These are phyloP conservation scores for Morphnarchus princeps DNA, from an alignment of 2,113 vertebrate species.

Conservation along the genomic window DNA sequence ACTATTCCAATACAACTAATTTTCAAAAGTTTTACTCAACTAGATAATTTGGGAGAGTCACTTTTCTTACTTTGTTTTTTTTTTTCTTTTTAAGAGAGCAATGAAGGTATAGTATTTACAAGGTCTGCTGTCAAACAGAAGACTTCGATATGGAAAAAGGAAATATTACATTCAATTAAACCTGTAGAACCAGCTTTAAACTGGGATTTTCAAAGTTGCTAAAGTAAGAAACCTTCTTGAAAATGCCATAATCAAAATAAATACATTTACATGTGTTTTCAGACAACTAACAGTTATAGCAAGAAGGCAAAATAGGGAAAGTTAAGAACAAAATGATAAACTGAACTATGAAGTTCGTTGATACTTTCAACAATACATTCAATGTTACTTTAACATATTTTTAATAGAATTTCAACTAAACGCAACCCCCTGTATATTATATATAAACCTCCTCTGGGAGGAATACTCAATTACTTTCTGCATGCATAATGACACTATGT, in stretches of 20 bases:
- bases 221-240: neutral
- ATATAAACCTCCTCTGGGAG: neutral
- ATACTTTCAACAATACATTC: neutral
- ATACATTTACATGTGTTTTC: neutral
- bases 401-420: conserved; percentile 14
- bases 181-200: neutral
- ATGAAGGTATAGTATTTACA: neutral
- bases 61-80: neutral
- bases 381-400: neutral
- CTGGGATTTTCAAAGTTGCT: neutral
- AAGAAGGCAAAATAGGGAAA: neutral
- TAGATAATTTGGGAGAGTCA: neutral
- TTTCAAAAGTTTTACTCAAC: neutral
- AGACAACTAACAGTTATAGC: neutral
- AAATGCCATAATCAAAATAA: neutral
- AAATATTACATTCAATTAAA: neutral
- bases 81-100: neutral
- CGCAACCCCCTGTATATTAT: neutral
- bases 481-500: neutral
- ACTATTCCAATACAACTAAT: neutral
- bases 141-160: neutral
- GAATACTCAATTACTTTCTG: conserved; percentile 2
- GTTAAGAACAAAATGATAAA: neutral
- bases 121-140: neutral
- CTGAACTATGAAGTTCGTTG: neutral